These are phyloP conservation scores for Gyrodactylus bullatarudis DNA, from an alignment of 1,140 invertebrate species.

Conservation along the genomic window DNA sequence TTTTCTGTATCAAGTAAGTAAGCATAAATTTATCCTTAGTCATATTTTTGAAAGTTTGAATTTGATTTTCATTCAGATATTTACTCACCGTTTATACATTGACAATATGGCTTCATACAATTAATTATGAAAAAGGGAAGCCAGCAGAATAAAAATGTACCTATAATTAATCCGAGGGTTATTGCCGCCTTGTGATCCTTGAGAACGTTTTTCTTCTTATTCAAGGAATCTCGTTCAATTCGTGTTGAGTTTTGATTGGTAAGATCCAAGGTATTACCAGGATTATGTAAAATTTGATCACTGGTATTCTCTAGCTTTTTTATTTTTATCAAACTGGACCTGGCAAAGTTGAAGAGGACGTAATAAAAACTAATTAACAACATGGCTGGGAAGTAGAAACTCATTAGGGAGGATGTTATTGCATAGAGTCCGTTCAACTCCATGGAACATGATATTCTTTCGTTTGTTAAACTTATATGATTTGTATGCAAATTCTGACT, in stretches of 20 bases:
- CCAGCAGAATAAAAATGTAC: conserved; percentile 87
- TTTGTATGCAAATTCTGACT: not conserved
- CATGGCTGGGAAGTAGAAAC: not conserved
- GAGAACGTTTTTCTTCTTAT: no score
- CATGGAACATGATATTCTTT: not conserved
- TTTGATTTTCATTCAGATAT: not conserved
- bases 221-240: not conserved
- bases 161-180: conserved; percentile 33
- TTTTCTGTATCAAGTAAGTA: no score
- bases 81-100: conserved; percentile 1
- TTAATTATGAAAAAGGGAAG: conserved; percentile 73
- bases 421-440: conserved; percentile 1
- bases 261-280: not conserved
- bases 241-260: not conserved
- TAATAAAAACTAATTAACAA: not conserved
- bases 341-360: not conserved
- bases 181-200: conserved; percentile 38
- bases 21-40: no score
- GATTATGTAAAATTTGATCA: not conserved
- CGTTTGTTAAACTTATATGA: not conserved
- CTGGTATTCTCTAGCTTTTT: not conserved
- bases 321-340: not conserved
- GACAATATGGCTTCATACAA: conserved; percentile 19
- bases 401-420: not conserved
- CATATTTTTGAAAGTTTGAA: no score